Evolutionary conservation across 2,888 invertebrate species (phyloP).

Genomic region (Amphipyra berbera): DNA sequence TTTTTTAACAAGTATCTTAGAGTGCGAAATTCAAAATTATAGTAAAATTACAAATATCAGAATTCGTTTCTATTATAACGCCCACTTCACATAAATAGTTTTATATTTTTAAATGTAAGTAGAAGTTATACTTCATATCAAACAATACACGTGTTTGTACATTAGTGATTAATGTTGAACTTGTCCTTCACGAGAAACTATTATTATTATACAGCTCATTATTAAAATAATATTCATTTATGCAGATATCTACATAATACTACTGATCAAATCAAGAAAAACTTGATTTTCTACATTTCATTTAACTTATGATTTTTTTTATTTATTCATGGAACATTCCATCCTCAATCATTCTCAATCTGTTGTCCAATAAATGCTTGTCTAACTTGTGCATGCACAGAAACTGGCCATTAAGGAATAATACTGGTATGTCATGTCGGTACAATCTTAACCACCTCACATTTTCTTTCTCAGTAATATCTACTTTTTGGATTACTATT

Average conservation of each 20-base stretch:
- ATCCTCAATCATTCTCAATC: conserved; percentile 82
- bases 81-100: too few species aligned
- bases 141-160: too few species aligned
- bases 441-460: conserved; percentile 93
- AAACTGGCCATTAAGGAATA: conserved; percentile 95
- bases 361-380: conserved; percentile 87
- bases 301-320: conserved; percentile 4
- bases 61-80: too few species aligned
- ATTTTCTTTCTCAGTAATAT: conserved; percentile 94
- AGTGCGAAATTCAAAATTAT: too few species aligned
- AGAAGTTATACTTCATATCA: too few species aligned
- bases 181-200: conserved; percentile 19
- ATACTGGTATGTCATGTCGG: conserved; percentile 95
- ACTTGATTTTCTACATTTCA: conserved; percentile 17
- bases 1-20: too few species aligned
- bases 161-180: conserved; percentile 11
- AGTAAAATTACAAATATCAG: too few species aligned
- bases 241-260: conserved; percentile 5
- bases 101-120: too few species aligned
- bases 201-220: conserved; percentile 12
- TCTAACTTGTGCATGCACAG: conserved; percentile 94
- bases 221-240: conserved; percentile 17
- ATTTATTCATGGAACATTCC: conserved; percentile 45
- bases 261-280: conserved; percentile 16
- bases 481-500: conserved; percentile 92